A percentile compares a stretch with the other conserved stretches of the same genome.
These are phyloP conservation scores for Cettia cetti DNA, from an alignment of 2,113 vertebrate genomes.

Conservation along the genomic window DNA sequence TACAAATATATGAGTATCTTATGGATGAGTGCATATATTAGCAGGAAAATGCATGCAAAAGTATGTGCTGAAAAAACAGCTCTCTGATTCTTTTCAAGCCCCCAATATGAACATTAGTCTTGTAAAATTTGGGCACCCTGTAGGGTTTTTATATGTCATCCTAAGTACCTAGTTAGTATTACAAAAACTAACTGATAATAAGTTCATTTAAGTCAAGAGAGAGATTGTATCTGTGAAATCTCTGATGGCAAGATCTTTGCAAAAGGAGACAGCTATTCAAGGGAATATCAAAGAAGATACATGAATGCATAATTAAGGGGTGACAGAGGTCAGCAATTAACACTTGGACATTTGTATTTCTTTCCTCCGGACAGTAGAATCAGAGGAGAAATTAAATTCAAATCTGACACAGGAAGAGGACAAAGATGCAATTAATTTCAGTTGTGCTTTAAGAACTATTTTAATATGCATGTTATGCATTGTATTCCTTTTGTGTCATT, in stretches of 20 bases:
- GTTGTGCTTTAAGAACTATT: neutral
- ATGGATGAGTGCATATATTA: neutral
- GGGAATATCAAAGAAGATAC: neutral
- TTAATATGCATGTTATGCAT: neutral
- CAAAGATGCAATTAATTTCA: neutral
- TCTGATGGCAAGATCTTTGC: neutral
- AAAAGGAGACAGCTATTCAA: neutral
- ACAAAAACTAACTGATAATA: conserved; percentile 18
- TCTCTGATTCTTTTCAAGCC: neutral
- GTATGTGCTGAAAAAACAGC: neutral
- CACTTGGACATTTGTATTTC: conserved; percentile 10
- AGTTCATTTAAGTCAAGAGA: conserved; percentile 28
- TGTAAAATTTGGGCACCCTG: neutral
- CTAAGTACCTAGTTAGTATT: neutral
- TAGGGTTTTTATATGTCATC: conserved; percentile 8
- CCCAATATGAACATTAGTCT: neutral
- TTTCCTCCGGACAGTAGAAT: conserved; percentile 1
- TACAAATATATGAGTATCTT: neutral
- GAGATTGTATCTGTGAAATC: neutral
- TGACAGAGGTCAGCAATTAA: conserved; percentile 13
- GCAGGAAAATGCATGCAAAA: neutral
- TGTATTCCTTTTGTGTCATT: neutral
- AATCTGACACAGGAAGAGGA: neutral
- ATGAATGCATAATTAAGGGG: conserved; percentile 35
- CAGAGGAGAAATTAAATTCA: neutral